Evolutionary conservation across 2,797 vertebrate genomes (phyloP).

Genomic region (Melanotaenia nigrans): DNA sequence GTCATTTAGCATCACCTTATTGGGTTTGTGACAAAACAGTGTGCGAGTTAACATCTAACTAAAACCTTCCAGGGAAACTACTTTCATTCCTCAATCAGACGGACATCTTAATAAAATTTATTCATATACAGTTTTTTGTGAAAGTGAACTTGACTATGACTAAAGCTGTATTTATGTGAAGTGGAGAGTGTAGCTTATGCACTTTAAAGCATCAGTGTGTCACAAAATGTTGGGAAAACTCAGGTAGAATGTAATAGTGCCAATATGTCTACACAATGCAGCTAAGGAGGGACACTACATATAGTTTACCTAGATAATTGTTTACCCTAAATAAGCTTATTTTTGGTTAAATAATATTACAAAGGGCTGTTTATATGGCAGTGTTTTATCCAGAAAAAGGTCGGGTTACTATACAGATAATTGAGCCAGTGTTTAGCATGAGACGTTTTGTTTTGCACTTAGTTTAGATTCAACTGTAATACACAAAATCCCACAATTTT

Average conservation of each 20-base stretch:
- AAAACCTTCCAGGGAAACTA: too few relatives aligned
- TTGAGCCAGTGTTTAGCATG: not conserved
- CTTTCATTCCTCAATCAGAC: too few relatives aligned
- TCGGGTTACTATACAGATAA: not conserved
- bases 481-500: not conserved
- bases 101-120: too few relatives aligned
- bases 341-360: not conserved
- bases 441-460: not conserved
- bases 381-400: too few relatives aligned
- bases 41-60: too few relatives aligned
- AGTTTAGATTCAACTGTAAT: not conserved
- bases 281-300: not conserved
- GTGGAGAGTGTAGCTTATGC: not conserved
- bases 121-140: too few relatives aligned
- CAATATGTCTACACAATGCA: not conserved
- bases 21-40: too few relatives aligned
- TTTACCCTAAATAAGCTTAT: too few relatives aligned
- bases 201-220: not conserved
- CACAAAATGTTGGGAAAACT: too few relatives aligned
- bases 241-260: not conserved
- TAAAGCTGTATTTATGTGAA: not conserved
- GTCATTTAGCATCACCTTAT: too few relatives aligned
- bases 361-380: not conserved
- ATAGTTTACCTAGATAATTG: not conserved
- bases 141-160: too few relatives aligned